Percentiles rank a stretch among this genome's conserved stretches.
phyloP scores from a whole-genome alignment of 2,888 invertebrate genomes.

The Gastrophysa polygoni region DNA sequence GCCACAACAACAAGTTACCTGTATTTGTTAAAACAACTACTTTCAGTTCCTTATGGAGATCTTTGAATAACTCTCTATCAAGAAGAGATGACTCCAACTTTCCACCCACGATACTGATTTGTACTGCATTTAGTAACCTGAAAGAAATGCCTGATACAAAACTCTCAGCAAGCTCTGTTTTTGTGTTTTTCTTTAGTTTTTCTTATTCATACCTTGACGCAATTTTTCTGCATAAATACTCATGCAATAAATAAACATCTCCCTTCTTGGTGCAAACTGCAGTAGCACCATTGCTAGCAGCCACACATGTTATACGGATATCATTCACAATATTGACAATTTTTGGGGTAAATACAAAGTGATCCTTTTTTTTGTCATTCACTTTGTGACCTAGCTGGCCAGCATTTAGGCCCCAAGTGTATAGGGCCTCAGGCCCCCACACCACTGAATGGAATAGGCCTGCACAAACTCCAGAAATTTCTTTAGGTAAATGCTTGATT shows the following conservation, averaged over 20 bases:
- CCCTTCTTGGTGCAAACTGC: constrained; percentile 69
- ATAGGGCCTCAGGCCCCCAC: constrained; percentile 67
- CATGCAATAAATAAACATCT: constrained; percentile 73
- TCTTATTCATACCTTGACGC: constrained; percentile 65
- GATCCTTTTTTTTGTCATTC: constrained; percentile 51
- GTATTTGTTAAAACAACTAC: constrained; percentile 66
- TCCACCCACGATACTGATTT: constrained; percentile 63
- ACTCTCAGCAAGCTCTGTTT: background rate
- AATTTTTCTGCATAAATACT: constrained; percentile 73
- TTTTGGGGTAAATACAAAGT: constrained; percentile 59
- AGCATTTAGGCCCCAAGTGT: constrained; percentile 81
- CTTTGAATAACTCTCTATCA: constrained; percentile 56
- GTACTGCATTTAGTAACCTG: constrained; percentile 54
- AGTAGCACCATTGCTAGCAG: constrained; percentile 72
- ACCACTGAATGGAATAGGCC: constrained; percentile 75
- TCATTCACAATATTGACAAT: constrained; percentile 55
- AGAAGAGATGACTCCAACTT: constrained; percentile 59
- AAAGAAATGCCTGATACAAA: constrained; percentile 5
- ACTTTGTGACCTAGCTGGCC: constrained; percentile 79
- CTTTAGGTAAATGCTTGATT: constrained; percentile 52
- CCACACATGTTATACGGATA: constrained; percentile 57
- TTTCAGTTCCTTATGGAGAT: constrained; percentile 62
- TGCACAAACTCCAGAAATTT: constrained; percentile 65
- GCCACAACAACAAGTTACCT: constrained; percentile 73
- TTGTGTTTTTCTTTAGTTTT: too few species aligned